Evolutionary conservation across 2,888 invertebrate species (phyloP).

Genomic region (Ligdia adustata): DNA sequence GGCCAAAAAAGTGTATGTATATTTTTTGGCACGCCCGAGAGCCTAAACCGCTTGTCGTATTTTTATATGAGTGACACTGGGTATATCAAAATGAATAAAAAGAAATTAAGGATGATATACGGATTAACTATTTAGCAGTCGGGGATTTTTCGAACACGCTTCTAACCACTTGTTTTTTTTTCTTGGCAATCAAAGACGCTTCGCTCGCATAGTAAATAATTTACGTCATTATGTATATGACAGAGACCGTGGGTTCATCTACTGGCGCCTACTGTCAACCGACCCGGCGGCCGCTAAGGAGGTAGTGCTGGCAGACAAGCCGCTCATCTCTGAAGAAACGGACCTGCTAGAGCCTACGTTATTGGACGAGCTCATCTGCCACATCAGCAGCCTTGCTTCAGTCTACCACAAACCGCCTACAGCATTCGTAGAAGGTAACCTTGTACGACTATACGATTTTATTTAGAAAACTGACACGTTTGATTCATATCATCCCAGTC

Average conservation of each 20-base stretch:
- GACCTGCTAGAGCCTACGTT: constrained; percentile 98
- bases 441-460: no score
- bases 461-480: no score
- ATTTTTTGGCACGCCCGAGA: no score
- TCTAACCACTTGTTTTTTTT: no score
- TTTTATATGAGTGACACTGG: no score
- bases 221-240: background rate
- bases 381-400: constrained; percentile 98
- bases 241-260: constrained; percentile 99
- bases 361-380: constrained; percentile 98
- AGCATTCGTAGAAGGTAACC: constrained; percentile 96
- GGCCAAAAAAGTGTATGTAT: no score
- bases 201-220: background rate
- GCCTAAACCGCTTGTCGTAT: no score
- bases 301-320: constrained; percentile 99
- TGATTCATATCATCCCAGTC: no score
- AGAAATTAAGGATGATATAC: no score
- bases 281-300: constrained; percentile 99
- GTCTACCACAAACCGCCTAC: constrained; percentile 99
- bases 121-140: no score
- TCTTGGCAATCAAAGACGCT: background rate
- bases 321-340: constrained; percentile 99
- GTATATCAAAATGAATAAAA: no score
- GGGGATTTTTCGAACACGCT: no score
- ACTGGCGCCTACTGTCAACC: constrained; percentile 99